These are phyloP conservation scores for Ptychoptera contaminata DNA, from an alignment of 2,888 invertebrate species.

Conservation along the genomic window DNA sequence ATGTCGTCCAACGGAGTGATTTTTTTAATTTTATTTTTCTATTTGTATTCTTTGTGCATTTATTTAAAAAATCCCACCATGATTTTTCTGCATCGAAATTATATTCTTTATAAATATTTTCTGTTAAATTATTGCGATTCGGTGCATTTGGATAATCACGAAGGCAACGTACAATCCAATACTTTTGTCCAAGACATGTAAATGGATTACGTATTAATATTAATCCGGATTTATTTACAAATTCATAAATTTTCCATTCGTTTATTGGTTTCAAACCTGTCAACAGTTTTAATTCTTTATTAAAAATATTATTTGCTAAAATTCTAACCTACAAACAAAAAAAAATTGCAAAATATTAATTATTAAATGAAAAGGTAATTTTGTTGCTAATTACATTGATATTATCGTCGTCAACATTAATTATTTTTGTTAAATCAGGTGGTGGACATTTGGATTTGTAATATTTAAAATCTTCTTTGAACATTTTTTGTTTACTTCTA, in stretches of 20 bases:
- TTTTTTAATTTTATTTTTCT: slow-evolving; percentile 21
- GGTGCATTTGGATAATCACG: slow-evolving; percentile 60
- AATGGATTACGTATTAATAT: slow-evolving; percentile 74
- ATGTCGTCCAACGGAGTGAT: slow-evolving; percentile 76
- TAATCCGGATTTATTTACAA: slow-evolving; percentile 53
- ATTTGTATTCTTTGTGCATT: slow-evolving; percentile 13
- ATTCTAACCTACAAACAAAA: background rate
- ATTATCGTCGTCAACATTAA: slow-evolving; percentile 34
- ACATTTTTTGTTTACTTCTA: slow-evolving; percentile 22
- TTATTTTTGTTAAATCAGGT: slow-evolving; percentile 46
- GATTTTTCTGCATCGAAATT: slow-evolving; percentile 29
- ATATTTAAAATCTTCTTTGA: slow-evolving; percentile 61
- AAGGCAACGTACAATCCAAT: slow-evolving; percentile 68
- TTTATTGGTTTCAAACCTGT: slow-evolving; percentile 32
- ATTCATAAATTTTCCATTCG: slow-evolving; percentile 47
- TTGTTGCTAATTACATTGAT: slow-evolving; percentile 10
- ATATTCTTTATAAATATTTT: slow-evolving; percentile 9
- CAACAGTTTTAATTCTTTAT: slow-evolving; percentile 3
- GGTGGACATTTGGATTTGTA: slow-evolving; percentile 54
- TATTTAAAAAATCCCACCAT: slow-evolving; percentile 41
- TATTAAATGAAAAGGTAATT: slow-evolving; percentile 1
- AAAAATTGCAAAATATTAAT: background rate
- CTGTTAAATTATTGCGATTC: slow-evolving; percentile 25
- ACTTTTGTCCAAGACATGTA: slow-evolving; percentile 55
- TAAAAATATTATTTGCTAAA: background rate